Evolutionary conservation across 2,888 invertebrate species (phyloP), one percentile per base, ranked within the genome.

Genomic region (Cryptophagus acutangulus): DNA sequence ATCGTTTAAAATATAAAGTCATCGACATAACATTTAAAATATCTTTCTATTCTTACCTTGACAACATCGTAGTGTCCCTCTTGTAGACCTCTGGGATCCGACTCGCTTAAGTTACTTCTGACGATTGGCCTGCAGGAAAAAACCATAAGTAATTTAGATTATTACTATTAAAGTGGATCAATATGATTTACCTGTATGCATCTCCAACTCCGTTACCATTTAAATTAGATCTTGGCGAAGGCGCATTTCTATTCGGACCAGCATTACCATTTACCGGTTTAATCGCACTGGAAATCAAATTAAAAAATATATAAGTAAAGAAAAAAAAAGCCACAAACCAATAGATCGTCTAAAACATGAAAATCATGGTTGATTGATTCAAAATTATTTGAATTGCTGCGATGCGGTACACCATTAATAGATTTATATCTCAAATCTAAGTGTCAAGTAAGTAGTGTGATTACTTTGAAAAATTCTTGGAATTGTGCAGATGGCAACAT

Each of bases 21-120:
- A n/a, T n/a, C n/a, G n/a, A n/a, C n/a, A n/a, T n/a, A n/a, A n/a
- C n/a, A n/a, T n/a, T n/a, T n/a, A n/a, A n/a, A n/a, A n/a, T n/a
- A n/a, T n/a, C n/a, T n/a, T n/a, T n/a, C n/a, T n/a, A 26, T n/a
- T 49, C 62, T 49, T 58, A 68, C 68, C 65, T 67, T 67, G n/a
- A 67, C 62, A 43, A 67, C 68, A 48, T 67, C n/a, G n/a, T n/a
- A n/a, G n/a, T n/a, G 57, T 42, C 12, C 57, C 41, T 65, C 65
- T 37, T 57, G 43, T 17, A 55, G 38, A 26, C 40, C 44, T 36
- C 46, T 46, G 8, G 44, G 41, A 20, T 58, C 55, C 3, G 38
- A 31, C 4, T 52, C 57, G 5, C 33, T 54, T 20, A 38, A 26
- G 12, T 3, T 13, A n/a, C 4, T 8, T 31, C 16, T 31, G 16